These are phyloP conservation scores for Lithobates pipiens DNA, from an alignment of 2,797 vertebrate genomes.

Conservation along the genomic window DNA sequence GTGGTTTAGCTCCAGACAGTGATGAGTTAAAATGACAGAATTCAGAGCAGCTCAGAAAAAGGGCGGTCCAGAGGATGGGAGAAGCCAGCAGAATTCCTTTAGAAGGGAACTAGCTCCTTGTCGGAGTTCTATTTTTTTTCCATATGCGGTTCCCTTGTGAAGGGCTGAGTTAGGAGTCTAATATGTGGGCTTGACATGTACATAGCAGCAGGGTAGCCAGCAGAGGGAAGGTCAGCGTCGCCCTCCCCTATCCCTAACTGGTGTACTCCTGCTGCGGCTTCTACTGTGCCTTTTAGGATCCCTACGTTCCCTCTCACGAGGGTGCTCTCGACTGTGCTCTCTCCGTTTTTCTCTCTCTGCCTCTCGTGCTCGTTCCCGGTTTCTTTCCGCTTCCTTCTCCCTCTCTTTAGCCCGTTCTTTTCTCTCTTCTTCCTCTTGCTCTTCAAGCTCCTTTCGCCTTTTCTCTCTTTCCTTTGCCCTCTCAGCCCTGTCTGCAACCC, in stretches of 20 bases:
- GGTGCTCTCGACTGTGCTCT: slow-evolving; percentile 71
- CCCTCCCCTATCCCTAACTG: slow-evolving; percentile 80
- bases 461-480: slow-evolving; percentile 83
- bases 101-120: slow-evolving; percentile 29
- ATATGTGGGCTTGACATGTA: slow-evolving; percentile 29
- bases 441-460: slow-evolving; percentile 75
- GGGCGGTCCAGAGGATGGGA: slow-evolving; percentile 4
- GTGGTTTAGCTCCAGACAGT: slow-evolving; percentile 26
- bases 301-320: slow-evolving; percentile 69
- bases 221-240: slow-evolving; percentile 71
- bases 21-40: slow-evolving; percentile 6
- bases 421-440: slow-evolving; percentile 80
- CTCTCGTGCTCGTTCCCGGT: slow-evolving; percentile 69
- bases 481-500: slow-evolving; percentile 80
- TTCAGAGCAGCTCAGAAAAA: not conserved
- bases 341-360: slow-evolving; percentile 71
- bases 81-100: slow-evolving; percentile 2
- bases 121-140: slow-evolving; percentile 21
- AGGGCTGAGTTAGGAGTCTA: slow-evolving; percentile 28
- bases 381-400: slow-evolving; percentile 76
- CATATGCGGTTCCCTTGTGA: not conserved
- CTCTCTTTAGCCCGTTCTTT: slow-evolving; percentile 73
- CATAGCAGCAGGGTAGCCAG: slow-evolving; percentile 23
- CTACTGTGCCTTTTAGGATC: slow-evolving; percentile 76
- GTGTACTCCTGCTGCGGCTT: slow-evolving; percentile 87